Conservation (phyloP, 1,140 invertebrate genomes). For the Centruroides vittatus region DNA sequence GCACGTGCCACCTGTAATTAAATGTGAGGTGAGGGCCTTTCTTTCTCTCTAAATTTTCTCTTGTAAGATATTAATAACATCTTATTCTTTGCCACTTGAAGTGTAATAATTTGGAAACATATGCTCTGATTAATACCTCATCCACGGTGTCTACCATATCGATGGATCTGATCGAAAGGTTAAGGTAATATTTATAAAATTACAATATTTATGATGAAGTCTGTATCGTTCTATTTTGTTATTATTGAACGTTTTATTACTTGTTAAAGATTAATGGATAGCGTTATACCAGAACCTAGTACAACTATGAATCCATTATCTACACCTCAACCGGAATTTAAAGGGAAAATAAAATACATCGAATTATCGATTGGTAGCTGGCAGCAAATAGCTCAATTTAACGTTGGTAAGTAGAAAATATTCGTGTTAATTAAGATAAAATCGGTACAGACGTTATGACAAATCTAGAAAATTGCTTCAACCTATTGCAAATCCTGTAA, state of each 20-base stretch:
- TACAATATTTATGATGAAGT: too few species aligned
- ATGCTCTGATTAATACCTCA: slow-evolving; percentile 6
- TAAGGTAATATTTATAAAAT: slow-evolving; percentile 3
- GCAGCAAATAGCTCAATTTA: slow-evolving; percentile 15
- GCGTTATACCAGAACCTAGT: slow-evolving; percentile 7
- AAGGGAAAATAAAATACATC: slow-evolving; percentile 13
- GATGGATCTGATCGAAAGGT: slow-evolving; percentile 2
- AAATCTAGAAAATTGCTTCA: too few species aligned
- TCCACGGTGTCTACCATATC: slow-evolving; percentile 9
- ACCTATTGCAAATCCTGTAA: too few species aligned
- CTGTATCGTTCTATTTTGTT: too few species aligned
- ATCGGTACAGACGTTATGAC: background rate
- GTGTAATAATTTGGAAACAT: slow-evolving; percentile 10
- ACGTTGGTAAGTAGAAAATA: slow-evolving; percentile 4
- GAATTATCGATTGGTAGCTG: slow-evolving; percentile 10
- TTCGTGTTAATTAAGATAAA: background rate
- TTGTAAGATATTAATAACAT: too few species aligned
- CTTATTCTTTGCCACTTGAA: background rate
- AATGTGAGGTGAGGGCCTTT: slow-evolving; percentile 3
- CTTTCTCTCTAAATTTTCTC: background rate
- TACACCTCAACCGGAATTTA: slow-evolving; percentile 1
- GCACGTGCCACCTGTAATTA: slow-evolving; percentile 12
- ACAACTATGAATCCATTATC: background rate
- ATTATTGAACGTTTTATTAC: background rate
- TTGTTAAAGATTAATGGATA: slow-evolving; percentile 6